phyloP scores from a whole-genome alignment of 2,888 invertebrate species.

The Hydropsyche betteni region DNA sequence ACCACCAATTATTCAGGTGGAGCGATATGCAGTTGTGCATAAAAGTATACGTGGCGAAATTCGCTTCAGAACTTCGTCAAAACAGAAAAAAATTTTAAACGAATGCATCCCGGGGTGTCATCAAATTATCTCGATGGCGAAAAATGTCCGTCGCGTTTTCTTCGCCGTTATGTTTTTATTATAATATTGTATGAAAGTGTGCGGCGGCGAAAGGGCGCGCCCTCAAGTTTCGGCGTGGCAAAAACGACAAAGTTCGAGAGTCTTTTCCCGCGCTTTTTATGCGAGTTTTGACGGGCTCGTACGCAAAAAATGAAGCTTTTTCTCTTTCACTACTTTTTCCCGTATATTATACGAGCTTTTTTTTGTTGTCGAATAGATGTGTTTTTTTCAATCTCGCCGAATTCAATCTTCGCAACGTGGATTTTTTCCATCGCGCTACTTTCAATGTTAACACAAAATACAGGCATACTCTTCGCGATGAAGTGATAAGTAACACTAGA shows the following conservation, averaged over 20 bases:
- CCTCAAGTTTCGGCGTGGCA: neutral
- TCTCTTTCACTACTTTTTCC: neutral
- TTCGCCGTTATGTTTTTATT: too few relatives aligned
- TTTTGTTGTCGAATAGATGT: neutral
- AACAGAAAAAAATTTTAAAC: too few relatives aligned
- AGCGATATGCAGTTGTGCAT: too few relatives aligned
- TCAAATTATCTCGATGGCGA: too few relatives aligned
- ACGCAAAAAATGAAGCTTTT: constrained; percentile 44
- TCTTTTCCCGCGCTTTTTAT: constrained; percentile 49
- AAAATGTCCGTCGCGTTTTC: too few relatives aligned
- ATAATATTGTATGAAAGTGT: neutral
- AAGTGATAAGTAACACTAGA: too few relatives aligned
- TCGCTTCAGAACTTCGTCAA: too few relatives aligned
- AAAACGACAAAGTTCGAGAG: constrained; percentile 44
- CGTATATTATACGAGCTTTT: neutral
- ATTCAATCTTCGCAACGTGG: neutral
- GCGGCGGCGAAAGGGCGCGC: constrained; percentile 5
- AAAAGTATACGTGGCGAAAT: too few relatives aligned
- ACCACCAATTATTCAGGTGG: too few relatives aligned
- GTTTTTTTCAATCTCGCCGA: neutral
- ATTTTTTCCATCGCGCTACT: neutral
- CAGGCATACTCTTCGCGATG: too few relatives aligned
- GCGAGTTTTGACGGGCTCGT: constrained; percentile 46
- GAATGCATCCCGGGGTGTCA: too few relatives aligned
- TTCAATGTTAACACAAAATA: too few relatives aligned